A percentile compares a stretch with the other conserved stretches of the same genome.
These are phyloP conservation scores for Sylvia borin DNA, from an alignment of 2,797 vertebrate genomes.

Conservation along the genomic window DNA sequence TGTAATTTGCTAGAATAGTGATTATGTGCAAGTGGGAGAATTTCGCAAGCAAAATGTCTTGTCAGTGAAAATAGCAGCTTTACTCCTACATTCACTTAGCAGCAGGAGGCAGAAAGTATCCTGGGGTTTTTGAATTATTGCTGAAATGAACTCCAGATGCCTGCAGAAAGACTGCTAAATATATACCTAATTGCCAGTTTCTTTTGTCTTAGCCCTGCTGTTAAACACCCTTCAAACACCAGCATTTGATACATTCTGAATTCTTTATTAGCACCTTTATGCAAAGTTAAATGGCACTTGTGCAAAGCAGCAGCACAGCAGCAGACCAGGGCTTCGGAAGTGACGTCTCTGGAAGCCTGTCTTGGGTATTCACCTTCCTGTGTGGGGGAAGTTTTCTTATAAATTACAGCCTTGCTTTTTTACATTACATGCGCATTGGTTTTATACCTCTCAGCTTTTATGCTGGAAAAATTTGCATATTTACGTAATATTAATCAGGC, in stretches of 20 bases:
- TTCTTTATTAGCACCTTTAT: constrained; percentile 35
- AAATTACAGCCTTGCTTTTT: constrained; percentile 48
- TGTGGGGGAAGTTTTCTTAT: background rate
- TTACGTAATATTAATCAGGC: constrained; percentile 60
- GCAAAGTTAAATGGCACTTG: constrained; percentile 35
- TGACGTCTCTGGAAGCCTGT: background rate
- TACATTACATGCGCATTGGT: background rate
- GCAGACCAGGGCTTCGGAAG: background rate
- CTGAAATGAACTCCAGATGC: constrained; percentile 71
- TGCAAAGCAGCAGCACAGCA: background rate
- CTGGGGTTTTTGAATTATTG: constrained; percentile 68
- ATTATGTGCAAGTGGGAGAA: constrained; percentile 67
- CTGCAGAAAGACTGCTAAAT: constrained; percentile 71
- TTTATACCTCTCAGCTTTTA: constrained; percentile 10
- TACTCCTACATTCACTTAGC: constrained; percentile 74
- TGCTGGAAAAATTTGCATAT: background rate
- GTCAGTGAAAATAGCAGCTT: constrained; percentile 72
- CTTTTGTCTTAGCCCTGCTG: constrained; percentile 57
- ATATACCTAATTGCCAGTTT: constrained; percentile 66
- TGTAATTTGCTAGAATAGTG: constrained; percentile 58
- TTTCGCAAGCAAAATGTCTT: constrained; percentile 74
- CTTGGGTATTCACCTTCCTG: background rate
- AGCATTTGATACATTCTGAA: constrained; percentile 33
- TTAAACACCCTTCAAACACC: constrained; percentile 63
- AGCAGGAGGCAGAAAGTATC: constrained; percentile 69